Conservation (phyloP, 2,797 vertebrate genomes). For the Setipinna tenuifilis region DNA sequence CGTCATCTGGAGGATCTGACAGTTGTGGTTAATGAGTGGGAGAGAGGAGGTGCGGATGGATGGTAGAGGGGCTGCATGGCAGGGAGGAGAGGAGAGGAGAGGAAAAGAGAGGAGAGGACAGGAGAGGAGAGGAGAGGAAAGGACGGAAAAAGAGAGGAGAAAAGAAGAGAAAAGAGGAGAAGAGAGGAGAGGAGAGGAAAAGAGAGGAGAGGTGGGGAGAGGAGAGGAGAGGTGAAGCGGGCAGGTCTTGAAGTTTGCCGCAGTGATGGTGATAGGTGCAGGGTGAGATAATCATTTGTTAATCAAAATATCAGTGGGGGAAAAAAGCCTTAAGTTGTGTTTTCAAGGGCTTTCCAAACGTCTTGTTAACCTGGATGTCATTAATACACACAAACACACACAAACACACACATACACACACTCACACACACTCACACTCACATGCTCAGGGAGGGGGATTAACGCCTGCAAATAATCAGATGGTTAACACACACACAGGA, state of each 20-base stretch:
- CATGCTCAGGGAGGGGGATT: constrained; percentile 19
- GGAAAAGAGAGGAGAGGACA: constrained; percentile 13
- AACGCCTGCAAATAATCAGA: constrained; percentile 55
- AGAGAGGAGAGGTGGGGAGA: no score
- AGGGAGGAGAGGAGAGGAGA: constrained; percentile 27
- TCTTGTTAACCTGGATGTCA: constrained; percentile 52
- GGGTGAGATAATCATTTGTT: constrained; percentile 53
- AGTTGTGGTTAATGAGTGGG: constrained; percentile 85
- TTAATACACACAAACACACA: constrained; percentile 25
- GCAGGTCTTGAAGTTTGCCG: constrained; percentile 11
- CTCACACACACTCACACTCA: constrained; percentile 34
- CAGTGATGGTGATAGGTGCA: constrained; percentile 29
- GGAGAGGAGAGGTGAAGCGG: neutral
- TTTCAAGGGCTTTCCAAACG: constrained; percentile 52
- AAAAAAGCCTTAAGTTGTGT: constrained; percentile 50
- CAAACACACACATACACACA: constrained; percentile 33
- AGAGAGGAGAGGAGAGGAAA: no score
- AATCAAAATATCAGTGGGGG: constrained; percentile 53
- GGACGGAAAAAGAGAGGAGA: neutral
- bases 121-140: neutral
- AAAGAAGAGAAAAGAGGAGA: no score
- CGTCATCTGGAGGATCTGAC: constrained; percentile 86
- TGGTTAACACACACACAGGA: constrained; percentile 64
- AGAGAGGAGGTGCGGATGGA: constrained; percentile 71
- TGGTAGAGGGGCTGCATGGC: constrained; percentile 73